Evolutionary conservation across 2,888 invertebrate species (phyloP).

Genomic region (Acronicta aceris): DNA sequence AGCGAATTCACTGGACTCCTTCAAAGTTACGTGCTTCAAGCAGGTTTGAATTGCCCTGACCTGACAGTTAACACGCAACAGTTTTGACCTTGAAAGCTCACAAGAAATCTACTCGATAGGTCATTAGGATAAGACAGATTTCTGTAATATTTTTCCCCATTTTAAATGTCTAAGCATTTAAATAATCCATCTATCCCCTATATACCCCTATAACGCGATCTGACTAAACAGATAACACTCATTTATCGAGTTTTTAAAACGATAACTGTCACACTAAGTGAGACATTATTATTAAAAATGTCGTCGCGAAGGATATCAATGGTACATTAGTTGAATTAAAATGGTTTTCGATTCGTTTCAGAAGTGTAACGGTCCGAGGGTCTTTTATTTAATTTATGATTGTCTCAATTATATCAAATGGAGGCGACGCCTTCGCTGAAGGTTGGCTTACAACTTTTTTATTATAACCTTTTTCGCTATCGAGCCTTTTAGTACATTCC

Average conservation of each 20-base stretch:
- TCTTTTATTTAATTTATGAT: conserved; percentile 79
- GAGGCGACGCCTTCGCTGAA: conserved; percentile 10
- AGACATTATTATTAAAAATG: conserved; percentile 58
- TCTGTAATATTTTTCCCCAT: neutral
- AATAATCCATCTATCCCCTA: conserved; percentile 15
- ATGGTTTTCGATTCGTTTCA: conserved; percentile 64
- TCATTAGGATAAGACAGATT: too few relatives aligned
- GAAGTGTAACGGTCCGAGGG: conserved; percentile 59
- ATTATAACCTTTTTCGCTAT: conserved; percentile 5
- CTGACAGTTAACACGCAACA: too few relatives aligned
- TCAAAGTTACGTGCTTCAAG: too few relatives aligned
- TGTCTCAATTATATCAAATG: conserved; percentile 74
- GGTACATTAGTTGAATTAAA: conserved; percentile 69
- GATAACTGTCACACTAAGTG: conserved; percentile 39
- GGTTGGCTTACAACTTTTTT: conserved; percentile 3
- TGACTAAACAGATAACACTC: conserved; percentile 32
- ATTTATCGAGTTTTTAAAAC: conserved; percentile 44
- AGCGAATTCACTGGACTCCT: too few relatives aligned
- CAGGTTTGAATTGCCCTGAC: too few relatives aligned
- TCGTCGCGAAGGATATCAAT: conserved; percentile 55
- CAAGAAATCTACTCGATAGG: too few relatives aligned
- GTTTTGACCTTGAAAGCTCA: too few relatives aligned
- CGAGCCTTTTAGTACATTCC: neutral
- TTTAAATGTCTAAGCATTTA: conserved; percentile 13
- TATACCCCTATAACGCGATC: conserved; percentile 43